Percentiles rank a stretch among this genome's conserved stretches.
Conservation (phyloP, 2,888 invertebrate genomes). For the Andrena dorsata region DNA sequence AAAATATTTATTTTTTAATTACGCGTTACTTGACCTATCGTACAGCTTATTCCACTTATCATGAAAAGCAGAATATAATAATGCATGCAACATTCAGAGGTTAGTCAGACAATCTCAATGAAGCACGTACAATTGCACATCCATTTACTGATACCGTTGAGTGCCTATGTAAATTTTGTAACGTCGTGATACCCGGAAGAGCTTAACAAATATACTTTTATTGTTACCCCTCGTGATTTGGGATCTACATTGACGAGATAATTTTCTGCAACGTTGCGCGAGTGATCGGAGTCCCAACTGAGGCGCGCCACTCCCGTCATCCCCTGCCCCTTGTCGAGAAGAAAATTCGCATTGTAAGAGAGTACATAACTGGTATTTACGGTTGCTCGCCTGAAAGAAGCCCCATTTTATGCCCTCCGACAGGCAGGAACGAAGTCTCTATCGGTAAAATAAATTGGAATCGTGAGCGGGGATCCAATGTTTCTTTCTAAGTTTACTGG, state of each 20-base stretch:
- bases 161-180: background rate
- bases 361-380: conserved; percentile 47
- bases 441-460: conserved; percentile 52
- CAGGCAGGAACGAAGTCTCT: conserved; percentile 24
- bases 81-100: no score
- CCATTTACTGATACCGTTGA: background rate
- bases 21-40: no score
- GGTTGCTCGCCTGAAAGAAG: conserved; percentile 10
- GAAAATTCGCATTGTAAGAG: conserved; percentile 29
- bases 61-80: no score
- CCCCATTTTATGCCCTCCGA: conserved; percentile 33
- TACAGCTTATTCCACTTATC: no score
- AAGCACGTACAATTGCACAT: no score
- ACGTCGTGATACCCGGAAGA: background rate
- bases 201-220: conserved; percentile 14
- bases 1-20: background rate
- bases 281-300: conserved; percentile 4
- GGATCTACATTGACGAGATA: background rate
- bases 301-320: background rate
- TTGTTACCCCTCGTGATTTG: conserved; percentile 3
- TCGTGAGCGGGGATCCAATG: conserved; percentile 28
- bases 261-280: background rate
- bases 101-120: no score
- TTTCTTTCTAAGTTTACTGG: conserved; percentile 52
- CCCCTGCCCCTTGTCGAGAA: background rate